Evolutionary conservation across 2,797 vertebrate genomes (phyloP).

Genomic region (Crypturellus tataupa): DNA sequence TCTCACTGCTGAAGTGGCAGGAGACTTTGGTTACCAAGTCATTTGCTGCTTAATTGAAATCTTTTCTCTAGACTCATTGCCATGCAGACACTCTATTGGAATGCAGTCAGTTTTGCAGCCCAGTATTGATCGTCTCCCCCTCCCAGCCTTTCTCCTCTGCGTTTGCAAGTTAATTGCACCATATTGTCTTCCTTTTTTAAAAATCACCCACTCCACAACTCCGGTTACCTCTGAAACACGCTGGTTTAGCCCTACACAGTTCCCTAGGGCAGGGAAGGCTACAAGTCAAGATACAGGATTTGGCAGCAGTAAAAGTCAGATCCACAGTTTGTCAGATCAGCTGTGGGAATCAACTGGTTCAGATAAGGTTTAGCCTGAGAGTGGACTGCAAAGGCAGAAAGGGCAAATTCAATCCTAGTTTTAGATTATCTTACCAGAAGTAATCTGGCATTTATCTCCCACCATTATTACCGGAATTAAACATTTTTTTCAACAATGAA

Average conservation of each 20-base stretch:
- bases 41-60: conserved; percentile 63
- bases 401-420: not conserved
- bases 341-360: not conserved
- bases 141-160: conserved; percentile 46
- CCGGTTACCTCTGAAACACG: not conserved
- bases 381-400: not conserved
- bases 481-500: not conserved
- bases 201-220: not conserved
- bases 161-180: conserved; percentile 55
- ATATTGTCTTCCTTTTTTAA: conserved; percentile 18
- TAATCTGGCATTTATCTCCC: not conserved
- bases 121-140: conserved; percentile 83
- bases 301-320: not conserved
- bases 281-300: rapidly evolving
- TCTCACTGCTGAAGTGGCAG: conserved; percentile 80
- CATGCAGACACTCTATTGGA: conserved; percentile 79
- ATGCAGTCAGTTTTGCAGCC: conserved; percentile 86
- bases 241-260: not conserved
- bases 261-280: not conserved
- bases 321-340: not conserved
- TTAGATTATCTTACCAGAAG: not conserved
- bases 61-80: conserved; percentile 56
- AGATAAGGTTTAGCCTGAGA: not conserved
- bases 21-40: conserved; percentile 62
- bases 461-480: not conserved